These are phyloP conservation scores for Salmo trutta DNA, from an alignment of 2,797 vertebrate genomes.

Conservation along the genomic window DNA sequence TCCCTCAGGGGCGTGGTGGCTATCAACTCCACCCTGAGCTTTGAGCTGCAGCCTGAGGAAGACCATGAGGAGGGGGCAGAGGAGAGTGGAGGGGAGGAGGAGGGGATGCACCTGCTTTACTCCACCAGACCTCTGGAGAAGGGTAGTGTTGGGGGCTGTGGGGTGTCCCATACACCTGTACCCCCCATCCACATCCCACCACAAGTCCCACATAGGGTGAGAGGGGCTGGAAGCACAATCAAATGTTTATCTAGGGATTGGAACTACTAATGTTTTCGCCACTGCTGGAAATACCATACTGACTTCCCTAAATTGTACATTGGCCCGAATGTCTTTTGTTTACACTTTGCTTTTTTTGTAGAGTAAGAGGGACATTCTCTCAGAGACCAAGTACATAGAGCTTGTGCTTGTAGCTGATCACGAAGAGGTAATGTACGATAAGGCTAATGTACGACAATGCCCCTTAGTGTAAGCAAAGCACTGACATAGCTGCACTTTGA, in stretches of 20 bases:
- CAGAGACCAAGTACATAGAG: conserved; percentile 85
- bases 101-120: conserved; percentile 59
- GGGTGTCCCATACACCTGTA: conserved; percentile 41
- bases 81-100: conserved; percentile 17
- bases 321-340: neutral
- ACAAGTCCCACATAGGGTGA: conserved; percentile 68
- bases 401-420: conserved; percentile 90
- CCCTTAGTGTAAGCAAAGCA: conserved; percentile 14
- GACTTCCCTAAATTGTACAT: neutral
- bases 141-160: conserved; percentile 56
- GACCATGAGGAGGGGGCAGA: conserved; percentile 1
- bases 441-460: neutral
- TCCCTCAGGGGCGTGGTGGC: conserved; percentile 78
- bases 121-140: conserved; percentile 38
- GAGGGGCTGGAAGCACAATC: conserved; percentile 24
- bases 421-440: conserved; percentile 75
- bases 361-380: conserved; percentile 77
- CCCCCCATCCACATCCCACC: conserved; percentile 38
- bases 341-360: conserved; percentile 41
- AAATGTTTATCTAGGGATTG: neutral
- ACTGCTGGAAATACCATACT: neutral
- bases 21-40: conserved; percentile 79
- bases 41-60: conserved; percentile 74
- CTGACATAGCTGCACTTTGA: neutral
- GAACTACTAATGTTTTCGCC: neutral